Evolutionary conservation across 2,888 invertebrate species (phyloP), one percentile per base, ranked within the genome.

Genomic region (Synergus umbraculus): DNA sequence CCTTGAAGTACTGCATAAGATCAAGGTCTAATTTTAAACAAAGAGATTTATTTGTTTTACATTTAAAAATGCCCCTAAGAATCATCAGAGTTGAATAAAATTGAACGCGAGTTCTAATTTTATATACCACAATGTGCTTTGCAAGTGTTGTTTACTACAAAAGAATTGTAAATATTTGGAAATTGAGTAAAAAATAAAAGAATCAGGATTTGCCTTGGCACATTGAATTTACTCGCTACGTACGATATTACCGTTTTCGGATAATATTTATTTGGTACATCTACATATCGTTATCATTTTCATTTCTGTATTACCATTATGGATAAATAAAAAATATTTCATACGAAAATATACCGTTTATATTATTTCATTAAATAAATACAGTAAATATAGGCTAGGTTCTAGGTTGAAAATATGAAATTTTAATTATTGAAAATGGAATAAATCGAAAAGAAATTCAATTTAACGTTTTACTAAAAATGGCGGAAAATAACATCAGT

Each of bases 261-360:
- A 78, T 79, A 82, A 83, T 85, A 86, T 86, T 85, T 84, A 85
- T 86, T 86, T 82, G 79, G 66, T 81, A 82, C 79, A 81, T 76
- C 77, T 77, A 79, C 79, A 78, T 83, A 82, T 82, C 83, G 77
- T 77, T 82, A 83, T 83, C 76, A 79, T 86, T 85, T 82, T 83
- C 76, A 82, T 79, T 79, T 83, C 77, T 85, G 81, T 83, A 83
- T 82, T 60, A 79, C 77, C 49, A 81, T 82, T 80, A 82, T 82
- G 76, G 22, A 80, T 73, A n/a, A 86, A 86, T 86, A 86, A 86
- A 86, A 79, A 78, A 78, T 78, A 78, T 84, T 85, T 85, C 78
- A 54, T 83, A 84, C 77, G 41, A 43, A 49, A 22, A 49, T 9
- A 58, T 18, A 15, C 8, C 54, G 18, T 58, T 18, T 58, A 5